These are phyloP conservation scores for Dufourea novaeangliae DNA, from an alignment of 1,140 invertebrate genomes.

Conservation along the genomic window DNA sequence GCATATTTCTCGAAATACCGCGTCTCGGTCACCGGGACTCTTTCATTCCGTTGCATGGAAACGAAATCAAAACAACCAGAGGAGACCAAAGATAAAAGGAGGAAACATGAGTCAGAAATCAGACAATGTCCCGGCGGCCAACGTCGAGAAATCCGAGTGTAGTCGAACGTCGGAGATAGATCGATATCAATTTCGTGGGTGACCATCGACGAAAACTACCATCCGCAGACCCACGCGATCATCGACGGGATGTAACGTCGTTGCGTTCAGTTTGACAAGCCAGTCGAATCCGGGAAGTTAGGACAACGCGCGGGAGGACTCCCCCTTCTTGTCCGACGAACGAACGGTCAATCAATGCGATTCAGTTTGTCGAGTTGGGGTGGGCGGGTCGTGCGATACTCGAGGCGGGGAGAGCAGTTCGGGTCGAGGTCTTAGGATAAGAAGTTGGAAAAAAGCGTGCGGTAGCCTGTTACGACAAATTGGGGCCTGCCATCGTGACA, in stretches of 20 bases:
- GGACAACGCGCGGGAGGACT: no score
- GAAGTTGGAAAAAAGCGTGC: slow-evolving; percentile 68
- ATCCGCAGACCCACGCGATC: no score
- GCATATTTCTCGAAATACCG: no score
- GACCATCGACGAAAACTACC: not conserved
- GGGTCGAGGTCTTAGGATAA: slow-evolving; percentile 72
- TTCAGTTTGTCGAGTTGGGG: slow-evolving; percentile 75
- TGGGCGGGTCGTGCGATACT: slow-evolving; percentile 48
- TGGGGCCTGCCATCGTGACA: slow-evolving; percentile 74
- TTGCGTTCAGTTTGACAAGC: no score
- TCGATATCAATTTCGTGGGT: not conserved
- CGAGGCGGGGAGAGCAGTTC: slow-evolving; percentile 47
- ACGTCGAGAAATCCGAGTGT: not conserved
- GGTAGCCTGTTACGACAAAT: slow-evolving; percentile 80
- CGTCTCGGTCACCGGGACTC: no score
- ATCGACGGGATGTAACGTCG: not conserved
- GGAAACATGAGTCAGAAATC: not conserved
- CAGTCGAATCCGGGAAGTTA: not conserved
- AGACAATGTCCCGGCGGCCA: not conserved
- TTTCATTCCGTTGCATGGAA: no score
- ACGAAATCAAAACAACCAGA: no score
- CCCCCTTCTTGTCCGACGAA: slow-evolving; percentile 54
- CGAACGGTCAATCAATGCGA: slow-evolving; percentile 78
- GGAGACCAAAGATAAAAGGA: no score
- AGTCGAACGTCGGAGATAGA: not conserved